phyloP scores from a whole-genome alignment of 2,113 vertebrate genomes.

The Phalacrocorax carbo region DNA sequence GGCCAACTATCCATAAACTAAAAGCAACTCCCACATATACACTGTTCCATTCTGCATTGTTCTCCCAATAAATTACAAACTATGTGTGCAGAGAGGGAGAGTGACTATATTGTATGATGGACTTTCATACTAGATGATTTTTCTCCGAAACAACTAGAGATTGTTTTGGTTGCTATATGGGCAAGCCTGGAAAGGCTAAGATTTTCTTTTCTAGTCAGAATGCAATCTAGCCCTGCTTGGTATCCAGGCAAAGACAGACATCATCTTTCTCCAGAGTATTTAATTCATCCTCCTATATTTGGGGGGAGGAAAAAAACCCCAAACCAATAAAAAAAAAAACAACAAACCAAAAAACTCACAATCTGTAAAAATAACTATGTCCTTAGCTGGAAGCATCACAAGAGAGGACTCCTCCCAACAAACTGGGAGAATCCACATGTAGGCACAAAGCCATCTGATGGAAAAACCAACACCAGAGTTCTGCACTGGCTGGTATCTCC shows the following conservation, averaged over 20 bases:
- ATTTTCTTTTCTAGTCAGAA: not conserved
- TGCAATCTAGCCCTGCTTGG: not conserved
- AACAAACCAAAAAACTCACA: not conserved
- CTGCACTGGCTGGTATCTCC: not conserved
- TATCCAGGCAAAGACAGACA: not conserved
- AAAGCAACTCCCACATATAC: constrained; percentile 22
- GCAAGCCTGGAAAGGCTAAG: not conserved
- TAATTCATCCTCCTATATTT: not conserved
- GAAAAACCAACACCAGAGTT: not conserved
- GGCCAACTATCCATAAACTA: constrained; percentile 21
- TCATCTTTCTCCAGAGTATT: not conserved
- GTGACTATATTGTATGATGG: not conserved
- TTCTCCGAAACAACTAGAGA: not conserved
- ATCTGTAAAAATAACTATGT: not conserved
- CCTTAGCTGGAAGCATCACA: not conserved
- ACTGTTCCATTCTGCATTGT: not conserved
- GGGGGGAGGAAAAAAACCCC: not conserved
- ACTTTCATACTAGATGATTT: not conserved
- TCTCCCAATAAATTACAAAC: not conserved
- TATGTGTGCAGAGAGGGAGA: not conserved
- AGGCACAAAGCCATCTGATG: not conserved
- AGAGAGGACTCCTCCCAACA: not conserved
- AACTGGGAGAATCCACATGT: not conserved
- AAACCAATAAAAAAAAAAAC: not conserved
- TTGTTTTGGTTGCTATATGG: not conserved